phyloP scores from a whole-genome alignment of 2,888 invertebrate genomes.

The Scaptomyza flava region DNA sequence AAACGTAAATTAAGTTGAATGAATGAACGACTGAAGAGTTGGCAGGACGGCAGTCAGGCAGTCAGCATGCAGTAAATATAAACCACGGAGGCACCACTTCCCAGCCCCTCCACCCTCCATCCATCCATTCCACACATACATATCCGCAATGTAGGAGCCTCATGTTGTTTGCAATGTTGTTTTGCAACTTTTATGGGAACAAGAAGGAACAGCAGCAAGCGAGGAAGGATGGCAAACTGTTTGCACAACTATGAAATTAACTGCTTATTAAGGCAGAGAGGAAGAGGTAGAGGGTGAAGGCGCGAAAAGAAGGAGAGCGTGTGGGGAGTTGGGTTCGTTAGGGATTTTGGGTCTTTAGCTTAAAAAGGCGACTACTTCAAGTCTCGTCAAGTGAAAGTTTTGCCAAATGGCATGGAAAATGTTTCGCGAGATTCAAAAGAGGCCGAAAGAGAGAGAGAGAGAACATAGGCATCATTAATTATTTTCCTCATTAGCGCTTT shows the following conservation, averaged over 20 bases:
- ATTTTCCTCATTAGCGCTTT: constrained; percentile 74
- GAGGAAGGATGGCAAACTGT: constrained; percentile 56
- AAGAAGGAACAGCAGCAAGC: constrained; percentile 10
- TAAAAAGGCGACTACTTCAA: constrained; percentile 62
- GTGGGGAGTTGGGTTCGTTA: not conserved
- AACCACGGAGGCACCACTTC: constrained; percentile 22
- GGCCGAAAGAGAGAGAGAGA: not conserved
- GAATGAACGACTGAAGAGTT: constrained; percentile 75
- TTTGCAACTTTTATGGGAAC: constrained; percentile 68
- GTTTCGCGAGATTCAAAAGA: constrained; percentile 43
- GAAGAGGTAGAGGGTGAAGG: not conserved
- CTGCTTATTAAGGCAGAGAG: constrained; percentile 69
- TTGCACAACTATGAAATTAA: constrained; percentile 76
- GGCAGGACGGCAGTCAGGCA: constrained; percentile 23
- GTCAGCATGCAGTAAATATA: constrained; percentile 41
- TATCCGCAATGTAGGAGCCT: constrained; percentile 20
- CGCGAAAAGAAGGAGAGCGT: not conserved
- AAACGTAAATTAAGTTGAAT: constrained; percentile 79
- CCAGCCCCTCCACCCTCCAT: not conserved
- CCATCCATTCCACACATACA: not conserved
- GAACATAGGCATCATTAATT: constrained; percentile 67
- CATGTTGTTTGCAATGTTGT: constrained; percentile 70
- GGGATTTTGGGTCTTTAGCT: constrained; percentile 13
- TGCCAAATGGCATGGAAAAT: constrained; percentile 78
- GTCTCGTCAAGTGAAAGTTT: constrained; percentile 76